Percentiles rank a stretch among this genome's conserved stretches.
These are phyloP conservation scores for Phyto melanocephala DNA, from an alignment of 2,888 invertebrate genomes.

Conservation along the genomic window DNA sequence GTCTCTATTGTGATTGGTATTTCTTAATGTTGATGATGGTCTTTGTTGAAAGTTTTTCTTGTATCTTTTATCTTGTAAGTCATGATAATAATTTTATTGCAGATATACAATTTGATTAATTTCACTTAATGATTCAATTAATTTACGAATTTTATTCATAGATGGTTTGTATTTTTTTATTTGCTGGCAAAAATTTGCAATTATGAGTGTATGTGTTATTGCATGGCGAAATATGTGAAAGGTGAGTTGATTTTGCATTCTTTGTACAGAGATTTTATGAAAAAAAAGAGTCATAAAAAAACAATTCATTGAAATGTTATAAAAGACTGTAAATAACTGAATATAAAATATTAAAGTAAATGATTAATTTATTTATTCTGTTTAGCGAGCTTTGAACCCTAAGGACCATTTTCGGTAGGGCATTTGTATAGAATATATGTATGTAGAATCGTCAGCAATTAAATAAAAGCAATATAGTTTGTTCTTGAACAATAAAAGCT, in stretches of 20 bases:
- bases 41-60: background rate
- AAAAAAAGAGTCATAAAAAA: no score
- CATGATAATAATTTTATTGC: background rate
- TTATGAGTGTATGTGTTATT: background rate
- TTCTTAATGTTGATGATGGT: conserved; percentile 7
- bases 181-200: background rate
- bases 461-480: no score
- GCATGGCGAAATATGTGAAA: conserved; percentile 24
- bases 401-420: no score
- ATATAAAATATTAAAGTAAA: no score
- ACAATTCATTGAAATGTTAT: no score
- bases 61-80: background rate
- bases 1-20: conserved; percentile 36
- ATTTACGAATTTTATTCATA: background rate
- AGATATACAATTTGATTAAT: conserved; percentile 39
- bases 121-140: conserved; percentile 46
- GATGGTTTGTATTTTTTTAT: background rate
- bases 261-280: no score
- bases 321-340: no score
- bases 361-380: no score
- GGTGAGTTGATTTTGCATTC: conserved; percentile 20
- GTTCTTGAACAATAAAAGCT: no score
- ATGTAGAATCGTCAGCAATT: no score
- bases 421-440: no score
- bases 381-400: no score